These are phyloP conservation scores for Philopotamus ludificatus DNA, from an alignment of 1,140 invertebrate species.

Conservation along the genomic window DNA sequence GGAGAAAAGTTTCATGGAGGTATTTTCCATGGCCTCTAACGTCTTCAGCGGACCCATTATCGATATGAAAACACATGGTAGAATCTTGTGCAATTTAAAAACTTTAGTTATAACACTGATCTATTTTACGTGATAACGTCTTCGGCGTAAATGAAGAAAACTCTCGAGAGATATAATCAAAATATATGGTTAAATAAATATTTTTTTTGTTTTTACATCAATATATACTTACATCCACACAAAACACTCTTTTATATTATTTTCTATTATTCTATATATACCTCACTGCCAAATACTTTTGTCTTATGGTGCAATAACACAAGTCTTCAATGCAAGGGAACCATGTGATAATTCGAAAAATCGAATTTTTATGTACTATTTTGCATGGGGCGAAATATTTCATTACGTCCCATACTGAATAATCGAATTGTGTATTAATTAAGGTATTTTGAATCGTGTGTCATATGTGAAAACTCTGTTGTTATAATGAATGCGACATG, in stretches of 20 bases:
- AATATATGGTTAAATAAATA: constrained; percentile 2
- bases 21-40: constrained; percentile 16
- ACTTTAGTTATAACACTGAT: constrained; percentile 25
- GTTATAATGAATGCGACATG: no score
- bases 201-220: constrained; percentile 3
- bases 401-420: constrained; percentile 37
- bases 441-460: constrained; percentile 29
- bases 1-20: constrained; percentile 4
- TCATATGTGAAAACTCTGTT: constrained; percentile 38
- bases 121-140: constrained; percentile 36
- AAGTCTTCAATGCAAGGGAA: constrained; percentile 50
- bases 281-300: no score
- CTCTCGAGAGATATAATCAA: background rate
- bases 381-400: constrained; percentile 59
- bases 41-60: constrained; percentile 28
- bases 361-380: constrained; percentile 59
- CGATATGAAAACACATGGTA: constrained; percentile 33
- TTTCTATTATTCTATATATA: background rate
- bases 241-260: constrained; percentile 26
- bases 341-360: constrained; percentile 56
- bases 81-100: constrained; percentile 14
- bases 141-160: background rate
- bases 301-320: no score
- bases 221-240: constrained; percentile 12
- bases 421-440: background rate